phyloP scores from a whole-genome alignment of 2,797 vertebrate species.

The Rhadinocentrus ornatus region DNA sequence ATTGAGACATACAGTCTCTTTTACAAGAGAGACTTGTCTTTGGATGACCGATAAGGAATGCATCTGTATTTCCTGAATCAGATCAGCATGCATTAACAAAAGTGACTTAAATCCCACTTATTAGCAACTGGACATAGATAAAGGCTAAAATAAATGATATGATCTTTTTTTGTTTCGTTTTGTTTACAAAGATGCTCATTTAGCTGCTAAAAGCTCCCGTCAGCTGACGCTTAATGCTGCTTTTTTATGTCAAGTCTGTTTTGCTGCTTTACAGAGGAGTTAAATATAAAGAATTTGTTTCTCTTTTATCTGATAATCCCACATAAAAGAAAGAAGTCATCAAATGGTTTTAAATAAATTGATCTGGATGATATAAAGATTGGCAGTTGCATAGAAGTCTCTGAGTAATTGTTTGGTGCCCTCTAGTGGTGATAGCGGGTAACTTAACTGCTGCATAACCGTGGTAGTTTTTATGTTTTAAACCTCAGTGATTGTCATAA shows the following conservation, averaged over 20 bases:
- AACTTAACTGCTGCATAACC: background rate
- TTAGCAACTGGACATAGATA: background rate
- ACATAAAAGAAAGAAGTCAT: background rate
- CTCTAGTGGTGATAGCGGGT: conserved; percentile 51
- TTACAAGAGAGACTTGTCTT: too few relatives aligned
- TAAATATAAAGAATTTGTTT: conserved; percentile 8
- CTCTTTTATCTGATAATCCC: background rate
- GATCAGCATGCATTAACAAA: background rate
- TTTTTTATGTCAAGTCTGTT: conserved; percentile 1
- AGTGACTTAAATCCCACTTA: background rate
- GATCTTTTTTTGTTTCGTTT: background rate
- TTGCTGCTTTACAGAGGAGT: background rate
- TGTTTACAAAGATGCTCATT: background rate
- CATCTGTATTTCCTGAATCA: background rate
- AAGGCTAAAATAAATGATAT: conserved; percentile 19
- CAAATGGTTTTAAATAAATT: background rate
- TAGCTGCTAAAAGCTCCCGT: background rate
- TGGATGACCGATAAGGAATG: background rate
- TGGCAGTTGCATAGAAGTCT: background rate
- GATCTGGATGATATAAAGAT: background rate
- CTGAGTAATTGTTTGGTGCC: conserved; percentile 21
- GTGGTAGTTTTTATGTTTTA: background rate
- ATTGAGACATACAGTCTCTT: too few relatives aligned
- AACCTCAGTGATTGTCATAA: background rate
- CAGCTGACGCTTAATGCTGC: conserved; percentile 23